Evolutionary conservation across 2,888 invertebrate genomes (phyloP), one percentile per base, ranked within the genome.

Genomic region (Acrobasis consociella): DNA sequence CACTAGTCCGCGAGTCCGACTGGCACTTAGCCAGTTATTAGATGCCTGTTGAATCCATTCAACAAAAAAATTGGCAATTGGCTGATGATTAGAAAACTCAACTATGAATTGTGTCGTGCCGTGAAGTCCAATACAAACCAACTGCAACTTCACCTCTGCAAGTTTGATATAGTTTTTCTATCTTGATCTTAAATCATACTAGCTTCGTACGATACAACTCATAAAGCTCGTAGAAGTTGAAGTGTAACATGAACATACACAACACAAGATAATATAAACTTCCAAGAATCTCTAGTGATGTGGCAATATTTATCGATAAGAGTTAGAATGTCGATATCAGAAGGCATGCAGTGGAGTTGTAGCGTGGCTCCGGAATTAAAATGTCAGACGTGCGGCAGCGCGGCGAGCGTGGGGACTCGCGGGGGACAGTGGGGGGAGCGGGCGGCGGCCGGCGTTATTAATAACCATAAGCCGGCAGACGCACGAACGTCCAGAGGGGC

Each of bases 401-500:
- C 83, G 80, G 80, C 83, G 81, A 82, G 82, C 80, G 83, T 80
- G 85, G 85, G 81, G 86, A 83, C 77, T 70, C 76, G 76, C 74
- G 77, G 83, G 83, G 83, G 78, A 77, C 72, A 67, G 75, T 75
- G 73, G 76, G 80, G 75, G 74, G 74, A 66, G 75, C 74, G 75
- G 78, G 80, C 80, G 62, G 55, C 42, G 82, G 83, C 81, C 82
- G 83, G 86, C 84, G 91, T 91, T 92, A 92, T 92, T 92, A 92
- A 92, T 92, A 91, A 92, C 92, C 91, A 92, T 92, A 92, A 91
- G 92, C 91, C 89, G 83, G 88, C 88, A 91, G 91, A 92, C 91
- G 91, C 91, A 92, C 90, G 91, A 91, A 91, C 90, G 91, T 91
- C 91, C 91, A 91, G 91, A 91, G 91, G 90, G 91, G 91, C 90